phyloP scores from a whole-genome alignment of 1,140 invertebrate genomes.

The Zaprionus camerounensis region DNA sequence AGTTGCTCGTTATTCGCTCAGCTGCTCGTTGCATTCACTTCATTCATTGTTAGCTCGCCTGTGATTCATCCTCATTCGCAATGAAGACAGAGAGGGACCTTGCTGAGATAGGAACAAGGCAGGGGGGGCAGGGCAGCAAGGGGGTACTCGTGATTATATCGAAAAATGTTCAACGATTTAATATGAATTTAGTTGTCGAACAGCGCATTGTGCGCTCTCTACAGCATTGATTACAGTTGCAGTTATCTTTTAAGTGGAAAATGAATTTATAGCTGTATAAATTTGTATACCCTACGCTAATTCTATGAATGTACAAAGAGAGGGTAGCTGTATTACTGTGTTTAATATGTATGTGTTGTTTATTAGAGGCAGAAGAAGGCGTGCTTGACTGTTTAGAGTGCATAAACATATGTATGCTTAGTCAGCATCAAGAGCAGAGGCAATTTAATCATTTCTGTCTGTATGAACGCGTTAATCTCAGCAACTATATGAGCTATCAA shows the following conservation, averaged over 20 bases:
- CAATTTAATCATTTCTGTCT: no score
- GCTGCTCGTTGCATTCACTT: neutral
- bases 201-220: neutral
- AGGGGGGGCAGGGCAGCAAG: neutral
- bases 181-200: slow-evolving; percentile 1
- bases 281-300: no score
- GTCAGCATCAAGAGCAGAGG: no score
- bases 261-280: neutral
- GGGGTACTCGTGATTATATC: neutral
- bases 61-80: slow-evolving; percentile 1
- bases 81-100: neutral
- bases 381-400: no score
- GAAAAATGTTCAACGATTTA: neutral
- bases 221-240: slow-evolving; percentile 1
- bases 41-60: slow-evolving; percentile 9
- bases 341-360: no score
- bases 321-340: no score
- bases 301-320: no score
- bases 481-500: no score
- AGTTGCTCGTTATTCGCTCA: slow-evolving; percentile 7
- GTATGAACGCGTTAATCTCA: no score
- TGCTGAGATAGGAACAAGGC: neutral
- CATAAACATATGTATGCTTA: no score
- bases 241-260: neutral
- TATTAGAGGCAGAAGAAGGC: no score